phyloP scores from a whole-genome alignment of 2,797 vertebrate genomes.

The Lithobates pipiens region DNA sequence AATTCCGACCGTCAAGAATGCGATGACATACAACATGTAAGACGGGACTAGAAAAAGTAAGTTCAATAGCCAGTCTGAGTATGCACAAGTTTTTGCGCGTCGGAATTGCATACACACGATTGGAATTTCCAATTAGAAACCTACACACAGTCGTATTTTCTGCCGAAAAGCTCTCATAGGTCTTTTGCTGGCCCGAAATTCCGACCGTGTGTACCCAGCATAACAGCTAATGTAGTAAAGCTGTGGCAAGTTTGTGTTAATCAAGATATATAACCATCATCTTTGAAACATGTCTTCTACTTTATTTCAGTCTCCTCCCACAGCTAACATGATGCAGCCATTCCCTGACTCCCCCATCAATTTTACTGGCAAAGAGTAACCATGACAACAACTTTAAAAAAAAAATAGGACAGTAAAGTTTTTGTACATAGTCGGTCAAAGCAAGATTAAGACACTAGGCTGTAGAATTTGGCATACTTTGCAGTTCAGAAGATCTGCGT shows the following conservation, averaged over 20 bases:
- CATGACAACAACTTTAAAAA: conserved; percentile 55
- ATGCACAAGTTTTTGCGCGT: too few species aligned
- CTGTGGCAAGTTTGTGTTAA: background rate
- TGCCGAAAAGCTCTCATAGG: too few species aligned
- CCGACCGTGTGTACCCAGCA: background rate
- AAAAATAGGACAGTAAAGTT: conserved; percentile 56
- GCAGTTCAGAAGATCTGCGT: conserved; percentile 55
- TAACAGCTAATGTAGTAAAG: background rate
- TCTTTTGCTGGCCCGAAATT: too few species aligned
- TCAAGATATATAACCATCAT: background rate
- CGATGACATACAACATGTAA: too few species aligned
- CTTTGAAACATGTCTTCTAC: background rate
- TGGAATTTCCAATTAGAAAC: too few species aligned
- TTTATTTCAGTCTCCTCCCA: conserved; percentile 2
- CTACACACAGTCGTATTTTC: too few species aligned
- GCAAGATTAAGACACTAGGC: conserved; percentile 53
- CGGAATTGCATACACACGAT: too few species aligned
- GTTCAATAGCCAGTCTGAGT: too few species aligned
- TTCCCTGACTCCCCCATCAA: conserved; percentile 35
- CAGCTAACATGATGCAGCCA: background rate
- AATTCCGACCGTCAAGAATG: too few species aligned
- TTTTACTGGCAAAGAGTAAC: conserved; percentile 49
- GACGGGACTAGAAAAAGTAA: too few species aligned
- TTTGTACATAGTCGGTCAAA: conserved; percentile 49
- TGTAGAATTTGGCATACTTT: conserved; percentile 55